These are phyloP conservation scores for Onychostruthus taczanowskii DNA, from an alignment of 2,113 vertebrate genomes.

Conservation along the genomic window DNA sequence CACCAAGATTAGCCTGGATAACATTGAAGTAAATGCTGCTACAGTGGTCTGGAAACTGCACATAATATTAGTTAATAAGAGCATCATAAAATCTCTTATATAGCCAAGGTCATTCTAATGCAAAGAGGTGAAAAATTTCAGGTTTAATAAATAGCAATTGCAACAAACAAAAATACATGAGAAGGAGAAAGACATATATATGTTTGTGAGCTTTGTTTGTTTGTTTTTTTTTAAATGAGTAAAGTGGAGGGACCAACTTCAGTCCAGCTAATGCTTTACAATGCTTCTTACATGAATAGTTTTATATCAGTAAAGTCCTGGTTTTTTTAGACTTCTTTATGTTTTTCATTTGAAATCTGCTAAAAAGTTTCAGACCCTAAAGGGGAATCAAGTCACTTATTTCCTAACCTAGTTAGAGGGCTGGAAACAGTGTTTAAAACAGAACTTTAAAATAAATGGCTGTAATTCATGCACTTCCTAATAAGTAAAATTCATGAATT, in stretches of 20 bases:
- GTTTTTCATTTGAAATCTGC: neutral
- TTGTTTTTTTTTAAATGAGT: neutral
- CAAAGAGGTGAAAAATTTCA: neutral
- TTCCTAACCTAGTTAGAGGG: conserved; percentile 4
- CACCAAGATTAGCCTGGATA: too few species aligned
- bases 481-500: neutral
- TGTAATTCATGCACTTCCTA: neutral
- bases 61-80: neutral
- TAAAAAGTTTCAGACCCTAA: neutral
- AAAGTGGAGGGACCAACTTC: neutral
- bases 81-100: neutral
- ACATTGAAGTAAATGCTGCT: neutral
- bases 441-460: conserved; percentile 2
- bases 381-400: neutral
- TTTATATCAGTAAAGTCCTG: neutral
- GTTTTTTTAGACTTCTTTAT: neutral
- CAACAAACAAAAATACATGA: neutral
- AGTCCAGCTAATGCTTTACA: neutral
- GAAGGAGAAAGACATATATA: neutral
- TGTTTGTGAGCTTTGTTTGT: accelerated
- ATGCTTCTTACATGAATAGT: neutral
- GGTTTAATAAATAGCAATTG: neutral
- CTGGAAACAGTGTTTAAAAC: neutral
- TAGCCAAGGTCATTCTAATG: neutral
- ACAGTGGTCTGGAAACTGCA: neutral